Evolutionary conservation across 2,888 invertebrate species (phyloP), one percentile per base, ranked within the genome.

Genomic region (Dryadula phaetusa): DNA sequence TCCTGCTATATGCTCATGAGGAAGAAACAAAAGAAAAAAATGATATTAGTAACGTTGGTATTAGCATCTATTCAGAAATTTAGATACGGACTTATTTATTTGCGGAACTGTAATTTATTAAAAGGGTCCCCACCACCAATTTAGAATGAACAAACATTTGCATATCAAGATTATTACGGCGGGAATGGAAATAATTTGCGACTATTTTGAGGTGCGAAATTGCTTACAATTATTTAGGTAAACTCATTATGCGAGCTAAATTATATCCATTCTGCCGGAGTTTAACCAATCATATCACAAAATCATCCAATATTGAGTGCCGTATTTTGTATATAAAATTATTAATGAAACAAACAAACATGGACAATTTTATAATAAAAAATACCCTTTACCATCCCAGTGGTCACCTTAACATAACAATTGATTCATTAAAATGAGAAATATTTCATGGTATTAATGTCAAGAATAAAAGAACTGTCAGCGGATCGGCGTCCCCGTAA

Each of bases 1-100:
- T 92, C 92, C 92, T 91, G 92, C 92, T 92, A 92, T 91, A 84
- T 88, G 92, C 92, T 92, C 90, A 88, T 84, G 84, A 87, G 85
- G 88, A 88, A 85, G 81, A 82, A 86, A 86, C 80, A 88, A 90
- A 87, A 82, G 86, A 89, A 91, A 84, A n/a, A 87, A 90, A 90
- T 87, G 82, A 84, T 80, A 92, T 92, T 92, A 92, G 92, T 92
- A 91, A 85, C 77, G 78, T 83, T 84, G 83, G 78, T 79, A 83
- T 78, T 79, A 78, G 73, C 76, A 66, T 69, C 62, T 76, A 74
- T 74, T 78, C 78, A 80, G 85, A 79, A 81, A 64, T 70, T 69
- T 74, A 79, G 78, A 75, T 76, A 74, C 74, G 76, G 75, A 72
- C 54, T 75, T 78, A 77, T 73, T 74, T 75, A 74, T 75, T 76